These are phyloP conservation scores for Selenia dentaria DNA, from an alignment of 2,888 invertebrate species.

Conservation along the genomic window DNA sequence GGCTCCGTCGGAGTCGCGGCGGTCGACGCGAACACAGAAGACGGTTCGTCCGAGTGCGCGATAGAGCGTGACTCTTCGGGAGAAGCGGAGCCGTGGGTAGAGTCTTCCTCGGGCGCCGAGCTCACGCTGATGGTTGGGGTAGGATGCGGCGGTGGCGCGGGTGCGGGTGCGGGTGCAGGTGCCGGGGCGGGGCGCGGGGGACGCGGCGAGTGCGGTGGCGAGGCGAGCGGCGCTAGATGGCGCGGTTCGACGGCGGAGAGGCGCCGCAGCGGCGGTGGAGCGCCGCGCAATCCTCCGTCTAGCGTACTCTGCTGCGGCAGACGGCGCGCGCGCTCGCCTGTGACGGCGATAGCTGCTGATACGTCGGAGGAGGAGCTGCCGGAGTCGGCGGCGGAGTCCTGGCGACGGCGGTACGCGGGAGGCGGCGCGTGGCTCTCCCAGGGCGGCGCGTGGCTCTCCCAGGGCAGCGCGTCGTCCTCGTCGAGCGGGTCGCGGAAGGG, in stretches of 20 bases:
- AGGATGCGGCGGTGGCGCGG: slow-evolving; percentile 56
- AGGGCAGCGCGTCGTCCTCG: slow-evolving; percentile 46
- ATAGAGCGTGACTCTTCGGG: slow-evolving; percentile 51
- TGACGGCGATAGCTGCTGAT: slow-evolving; percentile 80
- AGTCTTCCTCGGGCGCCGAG: slow-evolving; percentile 87
- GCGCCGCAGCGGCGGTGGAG: slow-evolving; percentile 71
- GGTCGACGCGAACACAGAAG: slow-evolving; percentile 75
- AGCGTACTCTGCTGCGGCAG: slow-evolving; percentile 88
- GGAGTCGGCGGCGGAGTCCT: slow-evolving; percentile 88
- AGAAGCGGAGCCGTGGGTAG: slow-evolving; percentile 59
- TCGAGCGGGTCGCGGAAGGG: slow-evolving; percentile 45
- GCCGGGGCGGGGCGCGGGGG: slow-evolving; percentile 60
- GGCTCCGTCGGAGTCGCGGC: slow-evolving; percentile 71
- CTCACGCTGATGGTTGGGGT: slow-evolving; percentile 88
- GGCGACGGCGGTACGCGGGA: slow-evolving; percentile 72
- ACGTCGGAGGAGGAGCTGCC: slow-evolving; percentile 91
- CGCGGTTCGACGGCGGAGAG: slow-evolving; percentile 82
- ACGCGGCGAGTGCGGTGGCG: slow-evolving; percentile 71
- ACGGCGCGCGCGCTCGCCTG: slow-evolving; percentile 86
- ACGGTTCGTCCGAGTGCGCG: slow-evolving; percentile 71
- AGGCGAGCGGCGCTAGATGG: slow-evolving; percentile 82
- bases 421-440: slow-evolving; percentile 59
- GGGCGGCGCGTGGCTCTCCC: slow-evolving; percentile 65
- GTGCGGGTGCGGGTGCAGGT: slow-evolving; percentile 56
- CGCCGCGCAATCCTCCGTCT: slow-evolving; percentile 85